These are phyloP conservation scores for Carcharodon carcharias DNA, from an alignment of 2,797 vertebrate genomes.

Conservation along the genomic window DNA sequence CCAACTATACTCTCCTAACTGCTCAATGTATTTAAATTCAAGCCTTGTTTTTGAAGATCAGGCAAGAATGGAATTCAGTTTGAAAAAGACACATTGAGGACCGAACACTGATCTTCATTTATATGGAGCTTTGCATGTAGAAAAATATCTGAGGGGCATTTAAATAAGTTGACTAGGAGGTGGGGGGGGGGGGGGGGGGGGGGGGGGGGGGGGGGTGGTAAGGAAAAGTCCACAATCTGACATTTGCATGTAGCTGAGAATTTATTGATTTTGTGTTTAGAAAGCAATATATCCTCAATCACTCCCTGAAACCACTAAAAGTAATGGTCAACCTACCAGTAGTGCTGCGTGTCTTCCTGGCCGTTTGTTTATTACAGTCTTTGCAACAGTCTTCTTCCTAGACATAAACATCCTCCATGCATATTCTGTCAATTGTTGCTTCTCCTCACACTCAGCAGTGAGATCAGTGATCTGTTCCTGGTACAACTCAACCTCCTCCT, in stretches of 20 bases:
- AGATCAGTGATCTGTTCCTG: background rate
- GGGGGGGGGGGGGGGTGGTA: background rate
- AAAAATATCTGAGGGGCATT: background rate
- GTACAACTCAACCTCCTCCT: background rate
- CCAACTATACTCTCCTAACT: background rate
- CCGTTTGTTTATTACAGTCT: slow-evolving; percentile 49
- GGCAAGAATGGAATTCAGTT: background rate
- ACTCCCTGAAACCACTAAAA: background rate
- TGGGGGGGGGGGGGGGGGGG: background rate
- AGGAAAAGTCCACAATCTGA: background rate
- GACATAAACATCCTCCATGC: slow-evolving; percentile 58
- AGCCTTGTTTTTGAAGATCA: background rate
- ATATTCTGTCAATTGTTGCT: slow-evolving; percentile 48
- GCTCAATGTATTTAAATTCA: background rate
- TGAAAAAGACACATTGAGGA: background rate
- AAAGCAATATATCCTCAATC: background rate
- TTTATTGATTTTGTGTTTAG: background rate
- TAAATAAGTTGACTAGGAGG: background rate
- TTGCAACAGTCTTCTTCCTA: slow-evolving; percentile 53
- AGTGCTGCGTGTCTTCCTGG: slow-evolving; percentile 47
- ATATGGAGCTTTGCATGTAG: background rate
- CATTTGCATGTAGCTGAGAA: background rate
- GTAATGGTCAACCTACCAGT: background rate
- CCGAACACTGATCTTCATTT: background rate
- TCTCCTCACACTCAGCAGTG: slow-evolving; percentile 43